These are phyloP conservation scores for Sinonovacula constricta DNA, from an alignment of 1,140 invertebrate species.

Conservation along the genomic window DNA sequence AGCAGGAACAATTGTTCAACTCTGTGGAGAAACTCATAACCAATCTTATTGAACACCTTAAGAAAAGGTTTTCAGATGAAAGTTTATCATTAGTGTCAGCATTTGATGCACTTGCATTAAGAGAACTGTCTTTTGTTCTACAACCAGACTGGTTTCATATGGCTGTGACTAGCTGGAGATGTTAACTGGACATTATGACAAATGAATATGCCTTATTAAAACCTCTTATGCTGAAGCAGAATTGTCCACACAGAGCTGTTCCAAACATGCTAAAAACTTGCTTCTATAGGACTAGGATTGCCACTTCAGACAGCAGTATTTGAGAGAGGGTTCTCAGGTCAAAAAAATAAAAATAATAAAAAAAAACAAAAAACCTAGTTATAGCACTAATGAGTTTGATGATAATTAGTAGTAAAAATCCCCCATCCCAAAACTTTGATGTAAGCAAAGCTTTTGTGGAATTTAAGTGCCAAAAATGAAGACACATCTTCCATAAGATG, in stretches of 20 bases:
- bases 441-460: not conserved
- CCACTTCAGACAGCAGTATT: constrained; percentile 21
- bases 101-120: constrained; percentile 11
- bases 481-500: not conserved
- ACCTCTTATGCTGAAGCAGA: constrained; percentile 5
- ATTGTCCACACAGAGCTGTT: constrained; percentile 14
- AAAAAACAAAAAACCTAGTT: not conserved
- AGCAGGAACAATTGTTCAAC: constrained; percentile 6
- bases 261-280: constrained; percentile 21
- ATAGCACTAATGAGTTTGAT: not conserved
- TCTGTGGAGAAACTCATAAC: constrained; percentile 1
- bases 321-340: constrained; percentile 11
- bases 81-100: constrained; percentile 19
- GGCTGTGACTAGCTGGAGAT: not conserved
- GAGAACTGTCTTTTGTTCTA: constrained; percentile 4
- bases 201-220: constrained; percentile 12
- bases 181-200: not conserved
- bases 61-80: constrained; percentile 12
- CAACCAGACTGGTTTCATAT: not conserved
- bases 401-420: constrained; percentile 8
- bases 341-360: constrained; percentile 31
- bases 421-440: no score
- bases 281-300: constrained; percentile 1
- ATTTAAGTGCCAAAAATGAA: constrained; percentile 26
- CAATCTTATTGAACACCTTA: constrained; percentile 18